These are phyloP conservation scores for Drosophila auraria DNA, from an alignment of 1,140 invertebrate species.

Conservation along the genomic window DNA sequence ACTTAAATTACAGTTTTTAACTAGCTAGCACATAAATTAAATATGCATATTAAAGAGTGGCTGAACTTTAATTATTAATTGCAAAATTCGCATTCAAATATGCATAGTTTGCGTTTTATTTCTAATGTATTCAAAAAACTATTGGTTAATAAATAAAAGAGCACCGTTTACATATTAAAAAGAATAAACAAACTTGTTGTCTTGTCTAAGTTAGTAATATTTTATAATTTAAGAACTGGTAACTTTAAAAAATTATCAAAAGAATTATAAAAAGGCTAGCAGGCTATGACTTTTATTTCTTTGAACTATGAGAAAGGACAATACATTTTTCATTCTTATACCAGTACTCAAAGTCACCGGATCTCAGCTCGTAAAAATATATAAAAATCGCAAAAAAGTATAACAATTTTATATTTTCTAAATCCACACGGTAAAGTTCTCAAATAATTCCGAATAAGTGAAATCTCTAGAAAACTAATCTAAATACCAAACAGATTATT, in stretches of 20 bases:
- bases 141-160: background rate
- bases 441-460: background rate
- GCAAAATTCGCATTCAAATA: slow-evolving; percentile 7
- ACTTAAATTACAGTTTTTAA: slow-evolving; percentile 2
- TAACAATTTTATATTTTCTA: background rate
- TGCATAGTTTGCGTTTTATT: background rate
- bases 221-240: no score
- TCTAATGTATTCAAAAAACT: background rate
- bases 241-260: no score
- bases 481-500: background rate
- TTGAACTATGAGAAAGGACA: background rate
- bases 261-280: background rate
- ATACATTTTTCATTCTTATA: background rate
- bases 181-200: background rate
- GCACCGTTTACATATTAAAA: background rate
- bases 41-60: background rate
- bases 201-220: background rate
- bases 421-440: background rate
- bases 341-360: slow-evolving; percentile 2
- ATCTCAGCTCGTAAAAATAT: background rate
- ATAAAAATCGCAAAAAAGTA: background rate
- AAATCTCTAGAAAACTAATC: background rate
- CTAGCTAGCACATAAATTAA: slow-evolving; percentile 1
- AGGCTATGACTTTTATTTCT: slow-evolving; percentile 13
- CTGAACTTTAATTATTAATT: background rate